Conservation (phyloP, 2,113 vertebrate genomes). For the Alces alces region DNA sequence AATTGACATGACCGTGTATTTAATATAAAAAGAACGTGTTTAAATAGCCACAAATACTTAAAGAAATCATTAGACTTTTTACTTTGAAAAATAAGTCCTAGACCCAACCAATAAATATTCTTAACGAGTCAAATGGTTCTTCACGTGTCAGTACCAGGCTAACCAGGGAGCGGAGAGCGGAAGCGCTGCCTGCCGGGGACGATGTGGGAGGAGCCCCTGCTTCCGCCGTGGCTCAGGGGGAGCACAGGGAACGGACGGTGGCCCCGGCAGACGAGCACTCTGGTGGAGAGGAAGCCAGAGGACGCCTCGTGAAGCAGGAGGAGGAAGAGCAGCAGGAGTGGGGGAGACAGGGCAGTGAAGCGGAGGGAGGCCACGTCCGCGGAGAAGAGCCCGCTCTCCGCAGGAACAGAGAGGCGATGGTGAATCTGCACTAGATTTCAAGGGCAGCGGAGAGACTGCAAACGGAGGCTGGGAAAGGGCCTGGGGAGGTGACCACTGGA, state of each 20-base stretch:
- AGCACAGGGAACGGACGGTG: not conserved
- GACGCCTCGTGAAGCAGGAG: not conserved
- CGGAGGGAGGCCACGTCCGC: accelerated
- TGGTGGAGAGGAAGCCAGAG: not conserved
- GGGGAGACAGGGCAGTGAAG: not conserved
- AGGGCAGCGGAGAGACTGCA: not conserved
- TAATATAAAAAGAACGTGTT: not conserved
- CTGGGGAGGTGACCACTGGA: not conserved
- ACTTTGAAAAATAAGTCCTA: not conserved
- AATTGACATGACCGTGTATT: not conserved
- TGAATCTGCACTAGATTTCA: not conserved
- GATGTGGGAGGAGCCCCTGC: not conserved
- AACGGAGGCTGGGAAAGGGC: not conserved
- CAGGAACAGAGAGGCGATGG: no score
- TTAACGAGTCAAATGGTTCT: not conserved
- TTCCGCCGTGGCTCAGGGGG: not conserved
- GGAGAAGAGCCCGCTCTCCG: not conserved
- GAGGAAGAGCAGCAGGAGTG: not conserved
- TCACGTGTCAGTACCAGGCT: not conserved
- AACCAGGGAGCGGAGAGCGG: not conserved
- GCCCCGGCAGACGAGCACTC: not conserved
- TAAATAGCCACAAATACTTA: not conserved
- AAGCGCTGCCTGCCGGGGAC: not conserved
- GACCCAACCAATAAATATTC: not conserved
- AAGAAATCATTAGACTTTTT: not conserved